These are phyloP conservation scores for Margarornis squamiger DNA, from an alignment of 2,797 vertebrate species.

Conservation along the genomic window DNA sequence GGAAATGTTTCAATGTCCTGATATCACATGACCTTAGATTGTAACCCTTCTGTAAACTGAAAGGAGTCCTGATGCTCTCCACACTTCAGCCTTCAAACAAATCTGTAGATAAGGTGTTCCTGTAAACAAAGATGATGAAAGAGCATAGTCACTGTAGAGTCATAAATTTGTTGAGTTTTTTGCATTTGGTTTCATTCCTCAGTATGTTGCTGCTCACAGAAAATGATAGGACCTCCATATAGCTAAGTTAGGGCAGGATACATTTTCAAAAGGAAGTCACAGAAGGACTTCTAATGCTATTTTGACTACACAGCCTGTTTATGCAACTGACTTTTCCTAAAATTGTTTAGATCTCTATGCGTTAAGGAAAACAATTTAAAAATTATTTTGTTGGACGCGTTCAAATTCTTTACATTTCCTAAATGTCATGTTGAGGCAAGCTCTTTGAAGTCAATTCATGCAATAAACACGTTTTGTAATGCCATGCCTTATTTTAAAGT, in stretches of 20 bases:
- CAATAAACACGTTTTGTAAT: not conserved
- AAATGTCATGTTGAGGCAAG: not conserved
- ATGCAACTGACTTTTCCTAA: not conserved
- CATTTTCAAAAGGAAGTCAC: not conserved
- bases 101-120: not conserved
- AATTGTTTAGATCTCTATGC: not conserved
- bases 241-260: not conserved
- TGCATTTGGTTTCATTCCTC: not conserved
- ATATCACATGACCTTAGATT: not conserved
- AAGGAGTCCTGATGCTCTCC: not conserved
- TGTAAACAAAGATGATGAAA: not conserved
- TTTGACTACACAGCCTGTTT: not conserved
- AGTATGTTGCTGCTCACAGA: not conserved
- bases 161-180: not conserved
- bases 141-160: not conserved
- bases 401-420: not conserved
- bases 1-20: not conserved
- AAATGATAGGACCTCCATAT: not conserved
- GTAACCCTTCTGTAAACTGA: not conserved
- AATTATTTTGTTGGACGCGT: not conserved
- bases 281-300: not conserved
- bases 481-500: not conserved
- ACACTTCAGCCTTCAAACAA: not conserved
- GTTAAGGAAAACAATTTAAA: not conserved
- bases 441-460: not conserved